Base-by-base conservation (phyloP, 2,888 invertebrate genomes). In the Aplocera efformata region DNA sequence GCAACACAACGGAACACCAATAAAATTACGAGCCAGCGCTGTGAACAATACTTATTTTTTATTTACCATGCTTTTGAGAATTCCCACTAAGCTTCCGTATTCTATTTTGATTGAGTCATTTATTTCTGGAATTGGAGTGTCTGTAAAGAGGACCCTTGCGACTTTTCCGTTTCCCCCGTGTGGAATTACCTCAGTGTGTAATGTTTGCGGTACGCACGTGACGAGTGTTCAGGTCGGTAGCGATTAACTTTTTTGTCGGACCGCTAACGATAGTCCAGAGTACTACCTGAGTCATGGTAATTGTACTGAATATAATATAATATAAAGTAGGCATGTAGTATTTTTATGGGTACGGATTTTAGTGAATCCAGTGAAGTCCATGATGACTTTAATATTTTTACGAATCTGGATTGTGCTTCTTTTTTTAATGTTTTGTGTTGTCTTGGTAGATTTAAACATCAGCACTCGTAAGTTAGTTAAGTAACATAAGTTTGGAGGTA, bases 41-140 rank as follows among this genome's bases (percentile, higher is more conserved):
- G 27, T 10, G 28, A 32, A 31, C 35, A 32, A 39, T 37, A 17
- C 32, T 36, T 33, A 41, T 40, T 32, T 45, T 40, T 47, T 42
- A 47, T 47, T 49, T 48, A 42, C 39, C 34, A 29, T 44, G 39
- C 35, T 37, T 46, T 47, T 31, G 31, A 37, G 42, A 40, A 32
- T 42, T 29, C 38, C 27, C 11, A 34, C 32, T 40, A 31, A 39
- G 21, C 29, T 44, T 39, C 20, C 33, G 36, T 40, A 45, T 36
- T 62, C 55, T 65, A 57, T 70, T 68, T 73, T 72, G 67, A 72
- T 75, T 66, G 68, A 65, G 60, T 67, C 65, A 70, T 72, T 72
- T 72, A 67, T 70, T 68, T 62, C 62, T 62, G 56, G 64, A 68
- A 68, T 69, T 63, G 64, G 60, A 72, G 69, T 61, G 64, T 58